Base-by-base conservation (phyloP, 2,797 vertebrate species). In the Columba guinea region DNA sequence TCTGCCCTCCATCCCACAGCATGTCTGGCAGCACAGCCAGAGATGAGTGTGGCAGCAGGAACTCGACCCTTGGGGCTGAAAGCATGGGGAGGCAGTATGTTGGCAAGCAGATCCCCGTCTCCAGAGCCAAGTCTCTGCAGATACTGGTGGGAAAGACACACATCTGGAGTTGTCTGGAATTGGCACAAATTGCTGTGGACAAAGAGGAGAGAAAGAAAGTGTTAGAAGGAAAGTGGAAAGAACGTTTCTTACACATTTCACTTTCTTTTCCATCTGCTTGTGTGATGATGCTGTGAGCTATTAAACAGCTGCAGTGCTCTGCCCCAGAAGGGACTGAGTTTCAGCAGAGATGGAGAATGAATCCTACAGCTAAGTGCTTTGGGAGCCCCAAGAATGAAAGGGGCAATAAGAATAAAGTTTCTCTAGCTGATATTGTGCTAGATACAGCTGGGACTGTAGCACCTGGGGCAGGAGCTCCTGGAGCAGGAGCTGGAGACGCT, bases 211-310 rank as follows among this genome's bases (percentile, higher is more conserved):
- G 75, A 90, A 85, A 91, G 78, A 78, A 93, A 91, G 75, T 26
- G 39, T 37, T 94, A 68, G 81, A 92, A 91, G 67, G 85, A 89
- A 95, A 96, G 67, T 94, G 85, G 91, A 88, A 95, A 89, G 92
- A 90, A 87, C 17, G 5, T 18, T 82, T 86, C 73, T 92, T 91
- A 68, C 14, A 89, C 58, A 80, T 84, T 89, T 78, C 1, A 26
- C 81, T 95, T 95, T 80, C 84, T 95, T 94, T 94, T 90, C 94
- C 78, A 85, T 87, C 91, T 95, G 80, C 68, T 79, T 84, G 71
- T 90, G 77, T 69, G 89, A 86, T 91, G 70, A 53, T 95, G 64
- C 86, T 90, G 27, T 89, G 77, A 94, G 70, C 86, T 94, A 26
- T 87, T 94, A 48, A 94, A 71, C 81, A 95, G 84, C 90, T 95